Conservation (phyloP, 2,113 vertebrate genomes). For the Zosterops pallidus region DNA sequence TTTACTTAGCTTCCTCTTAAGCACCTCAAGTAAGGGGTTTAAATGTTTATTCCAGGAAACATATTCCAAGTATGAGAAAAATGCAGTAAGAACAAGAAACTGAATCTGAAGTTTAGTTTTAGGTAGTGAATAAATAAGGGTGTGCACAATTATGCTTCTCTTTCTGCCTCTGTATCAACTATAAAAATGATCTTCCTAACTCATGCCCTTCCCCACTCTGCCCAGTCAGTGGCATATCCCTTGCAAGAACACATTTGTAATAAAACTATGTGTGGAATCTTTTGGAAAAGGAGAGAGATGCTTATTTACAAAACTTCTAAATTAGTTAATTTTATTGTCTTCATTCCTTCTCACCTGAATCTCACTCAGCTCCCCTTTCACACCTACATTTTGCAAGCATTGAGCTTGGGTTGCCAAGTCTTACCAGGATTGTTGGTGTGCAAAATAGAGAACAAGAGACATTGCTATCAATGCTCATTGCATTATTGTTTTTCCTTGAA, state of each 20-base stretch:
- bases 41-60: background rate
- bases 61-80: background rate
- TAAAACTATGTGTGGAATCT: background rate
- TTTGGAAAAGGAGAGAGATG: background rate
- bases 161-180: background rate
- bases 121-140: background rate
- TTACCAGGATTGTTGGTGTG: background rate
- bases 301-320: background rate
- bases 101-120: background rate
- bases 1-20: background rate
- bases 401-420: background rate
- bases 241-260: background rate
- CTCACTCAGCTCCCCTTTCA: background rate
- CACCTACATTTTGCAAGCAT: background rate
- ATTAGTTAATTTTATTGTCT: background rate
- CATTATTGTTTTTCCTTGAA: background rate
- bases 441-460: background rate
- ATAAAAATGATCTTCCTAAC: background rate
- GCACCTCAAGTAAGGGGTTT: background rate
- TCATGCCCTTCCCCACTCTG: rapidly evolving
- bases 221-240: background rate
- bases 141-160: rapidly evolving
- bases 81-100: background rate
- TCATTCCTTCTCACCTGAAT: background rate
- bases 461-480: background rate